Evolutionary conservation across 2,888 invertebrate genomes (phyloP).

Genomic region (Aphidius colemani): DNA sequence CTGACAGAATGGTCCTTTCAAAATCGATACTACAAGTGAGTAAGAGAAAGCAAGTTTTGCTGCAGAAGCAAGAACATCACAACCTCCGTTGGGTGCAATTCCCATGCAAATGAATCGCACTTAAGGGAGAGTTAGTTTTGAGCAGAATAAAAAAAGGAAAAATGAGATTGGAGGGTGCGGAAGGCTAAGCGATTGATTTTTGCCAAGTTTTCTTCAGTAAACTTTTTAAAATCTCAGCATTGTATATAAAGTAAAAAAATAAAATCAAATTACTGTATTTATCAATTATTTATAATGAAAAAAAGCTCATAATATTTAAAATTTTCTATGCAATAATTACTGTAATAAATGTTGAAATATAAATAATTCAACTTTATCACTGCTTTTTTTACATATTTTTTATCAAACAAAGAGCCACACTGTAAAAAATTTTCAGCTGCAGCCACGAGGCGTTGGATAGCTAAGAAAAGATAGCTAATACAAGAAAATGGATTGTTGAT

Average conservation of each 20-base stretch:
- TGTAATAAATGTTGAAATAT: too few relatives aligned
- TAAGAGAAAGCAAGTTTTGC: too few relatives aligned
- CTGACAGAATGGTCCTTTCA: slow-evolving; percentile 59
- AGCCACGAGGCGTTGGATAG: too few relatives aligned
- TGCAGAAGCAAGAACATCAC: slow-evolving; percentile 3
- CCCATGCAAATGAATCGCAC: slow-evolving; percentile 59
- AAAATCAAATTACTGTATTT: neutral
- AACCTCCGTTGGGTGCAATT: slow-evolving; percentile 53
- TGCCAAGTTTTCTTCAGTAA: slow-evolving; percentile 33
- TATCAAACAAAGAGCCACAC: too few relatives aligned
- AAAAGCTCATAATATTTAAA: too few relatives aligned
- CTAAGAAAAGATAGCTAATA: too few relatives aligned
- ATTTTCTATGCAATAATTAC: too few relatives aligned
- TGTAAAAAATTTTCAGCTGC: too few relatives aligned
- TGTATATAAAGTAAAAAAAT: neutral
- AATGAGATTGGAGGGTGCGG: slow-evolving; percentile 25
- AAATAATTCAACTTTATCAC: too few relatives aligned
- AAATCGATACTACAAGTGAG: slow-evolving; percentile 57
- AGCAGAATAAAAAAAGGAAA: neutral
- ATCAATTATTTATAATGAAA: too few relatives aligned
- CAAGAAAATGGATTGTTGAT: too few relatives aligned
- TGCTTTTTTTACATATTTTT: too few relatives aligned
- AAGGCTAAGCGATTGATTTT: slow-evolving; percentile 42
- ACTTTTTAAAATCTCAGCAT: slow-evolving; percentile 4
- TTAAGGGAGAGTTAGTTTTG: slow-evolving; percentile 33